phyloP scores from a whole-genome alignment of 2,113 vertebrate species.

The Myrmecophaga tridactyla region DNA sequence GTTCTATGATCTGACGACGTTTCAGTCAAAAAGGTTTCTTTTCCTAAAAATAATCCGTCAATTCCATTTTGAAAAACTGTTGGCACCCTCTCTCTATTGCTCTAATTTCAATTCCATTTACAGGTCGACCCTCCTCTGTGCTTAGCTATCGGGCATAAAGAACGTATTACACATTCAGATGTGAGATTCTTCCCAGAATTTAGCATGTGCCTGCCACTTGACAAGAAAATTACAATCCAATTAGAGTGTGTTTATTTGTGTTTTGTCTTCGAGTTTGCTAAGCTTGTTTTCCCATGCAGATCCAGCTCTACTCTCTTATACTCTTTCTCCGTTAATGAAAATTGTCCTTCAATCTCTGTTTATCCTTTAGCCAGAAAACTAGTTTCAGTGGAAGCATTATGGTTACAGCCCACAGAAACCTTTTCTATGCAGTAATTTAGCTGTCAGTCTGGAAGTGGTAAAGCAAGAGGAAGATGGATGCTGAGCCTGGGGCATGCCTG shows the following conservation, averaged over 20 bases:
- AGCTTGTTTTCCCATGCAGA: slow-evolving; percentile 42
- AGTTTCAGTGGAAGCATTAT: slow-evolving; percentile 79
- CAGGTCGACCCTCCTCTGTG: not conserved
- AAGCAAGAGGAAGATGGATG: slow-evolving; percentile 81
- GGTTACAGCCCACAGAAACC: slow-evolving; percentile 78
- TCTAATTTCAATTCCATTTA: slow-evolving; percentile 60
- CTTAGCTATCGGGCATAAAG: not conserved
- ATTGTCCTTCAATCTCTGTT: slow-evolving; percentile 70
- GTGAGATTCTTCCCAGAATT: slow-evolving; percentile 18
- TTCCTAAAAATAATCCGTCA: slow-evolving; percentile 42
- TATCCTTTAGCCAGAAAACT: slow-evolving; percentile 67
- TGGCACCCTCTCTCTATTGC: slow-evolving; percentile 51
- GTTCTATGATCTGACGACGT: slow-evolving; percentile 46
- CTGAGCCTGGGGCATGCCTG: slow-evolving; percentile 76
- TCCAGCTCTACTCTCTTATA: not conserved
- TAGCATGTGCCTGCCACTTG: slow-evolving; percentile 39
- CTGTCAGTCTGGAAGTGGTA: slow-evolving; percentile 82
- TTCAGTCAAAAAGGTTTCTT: slow-evolving; percentile 55
- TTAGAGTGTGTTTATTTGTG: not conserved
- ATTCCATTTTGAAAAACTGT: slow-evolving; percentile 60
- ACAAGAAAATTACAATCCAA: slow-evolving; percentile 55
- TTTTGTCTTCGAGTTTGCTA: not conserved
- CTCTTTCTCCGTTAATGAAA: slow-evolving; percentile 61
- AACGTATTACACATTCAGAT: not conserved
- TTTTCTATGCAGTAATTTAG: slow-evolving; percentile 82